Evolutionary conservation across 2,888 invertebrate genomes (phyloP).

Genomic region (Heliconius hortense): DNA sequence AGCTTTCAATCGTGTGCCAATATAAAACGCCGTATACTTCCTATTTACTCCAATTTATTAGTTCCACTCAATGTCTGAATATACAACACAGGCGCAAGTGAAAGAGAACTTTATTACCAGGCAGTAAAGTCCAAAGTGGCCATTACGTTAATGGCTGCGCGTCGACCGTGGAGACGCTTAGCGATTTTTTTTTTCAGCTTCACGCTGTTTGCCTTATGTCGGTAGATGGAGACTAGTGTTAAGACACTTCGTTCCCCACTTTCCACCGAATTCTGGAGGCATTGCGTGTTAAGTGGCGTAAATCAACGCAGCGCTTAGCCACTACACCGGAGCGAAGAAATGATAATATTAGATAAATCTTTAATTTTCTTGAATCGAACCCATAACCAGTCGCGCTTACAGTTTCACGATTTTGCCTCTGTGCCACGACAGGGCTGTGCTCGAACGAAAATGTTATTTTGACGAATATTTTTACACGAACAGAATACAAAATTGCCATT

Average conservation of each 20-base stretch:
- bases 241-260: too few species aligned
- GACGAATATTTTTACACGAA: slow-evolving; percentile 35
- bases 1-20: slow-evolving; percentile 30
- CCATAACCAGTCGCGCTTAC: too few species aligned
- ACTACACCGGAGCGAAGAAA: too few species aligned
- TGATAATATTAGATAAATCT: too few species aligned
- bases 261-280: too few species aligned
- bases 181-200: not conserved
- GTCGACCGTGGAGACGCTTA: slow-evolving; percentile 38
- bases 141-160: slow-evolving; percentile 55
- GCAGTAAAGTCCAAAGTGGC: slow-evolving; percentile 59
- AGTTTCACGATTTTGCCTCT: too few species aligned
- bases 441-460: slow-evolving; percentile 34
- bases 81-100: slow-evolving; percentile 47
- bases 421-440: too few species aligned
- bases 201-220: too few species aligned
- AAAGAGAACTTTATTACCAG: slow-evolving; percentile 59
- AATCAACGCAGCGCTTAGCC: too few species aligned
- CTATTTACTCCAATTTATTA: slow-evolving; percentile 56
- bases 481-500: slow-evolving; percentile 38
- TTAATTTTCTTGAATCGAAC: too few species aligned
- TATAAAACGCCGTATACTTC: slow-evolving; percentile 43
- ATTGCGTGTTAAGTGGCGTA: too few species aligned
- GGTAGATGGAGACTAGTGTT: too few species aligned
- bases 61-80: slow-evolving; percentile 47